Base-by-base conservation (phyloP, 2,888 invertebrate species). In the Ceriagrion tenellum region DNA sequence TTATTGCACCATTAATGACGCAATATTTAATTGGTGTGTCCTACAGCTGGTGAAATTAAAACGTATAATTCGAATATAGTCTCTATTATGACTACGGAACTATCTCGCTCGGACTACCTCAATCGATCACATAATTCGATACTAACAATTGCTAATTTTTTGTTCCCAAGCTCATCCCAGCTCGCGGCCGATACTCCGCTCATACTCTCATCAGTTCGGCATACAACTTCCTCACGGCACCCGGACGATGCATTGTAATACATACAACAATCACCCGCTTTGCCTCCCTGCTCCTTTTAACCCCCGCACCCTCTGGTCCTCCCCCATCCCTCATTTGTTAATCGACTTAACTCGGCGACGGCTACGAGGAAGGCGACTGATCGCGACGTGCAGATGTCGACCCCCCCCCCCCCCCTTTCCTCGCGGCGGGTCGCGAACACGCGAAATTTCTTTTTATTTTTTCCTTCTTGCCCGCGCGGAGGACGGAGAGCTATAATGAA, bases 271-370 rank as follows among this genome's bases (percentile, higher is more conserved):
- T n/a, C n/a, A n/a, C n/a, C n/a, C n/a, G n/a, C n/a, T n/a, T n/a
- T n/a, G n/a, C 13, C 26, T 69, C 2, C 69, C 81, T n/a, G 12
- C 81, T 18, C 30, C 81, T 81, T 35, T 35, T n/a, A 69, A 35
- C 81, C 81, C 35, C 69, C 30, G 13, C 16, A 0, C 81, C 81
- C 81, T 35, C 16, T 35, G 13, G 35, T 13, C 81, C 81, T 35
- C 30, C 74, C 0, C 35, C 30, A 16, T 35, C 18, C 30, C 35
- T 35, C 81, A 35, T 81, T 81, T 35, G 16, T 35, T 35, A 81
- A 81, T 81, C 30, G 81, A 35, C 81, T 81, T 81, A 81, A 81
- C 30, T 81, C 81, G 35, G 16, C n/a, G 35, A 81, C 81, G 81
- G n/a, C 81, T 4, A 69, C 35, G 81, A 59, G 59, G 59, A 59